These are phyloP conservation scores for Apostichopus japonicus DNA, from an alignment of 35 echinoderm and acorn worm species.

Conservation along the genomic window DNA sequence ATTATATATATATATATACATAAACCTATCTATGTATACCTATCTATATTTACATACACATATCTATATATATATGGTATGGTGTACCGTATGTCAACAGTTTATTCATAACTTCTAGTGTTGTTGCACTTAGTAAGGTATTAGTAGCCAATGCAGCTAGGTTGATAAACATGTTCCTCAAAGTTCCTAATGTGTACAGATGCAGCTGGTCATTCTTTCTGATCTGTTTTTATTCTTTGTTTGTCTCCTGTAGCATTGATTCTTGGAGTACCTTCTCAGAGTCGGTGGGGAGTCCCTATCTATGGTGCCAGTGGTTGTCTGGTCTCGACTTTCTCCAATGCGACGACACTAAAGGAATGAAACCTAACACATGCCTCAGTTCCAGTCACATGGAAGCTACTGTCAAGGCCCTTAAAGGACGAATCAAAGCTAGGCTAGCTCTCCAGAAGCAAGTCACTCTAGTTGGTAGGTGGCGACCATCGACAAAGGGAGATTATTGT, in stretches of 20 bases:
- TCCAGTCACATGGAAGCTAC: constrained; percentile 95
- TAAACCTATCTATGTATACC: no score
- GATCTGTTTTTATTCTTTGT: neutral
- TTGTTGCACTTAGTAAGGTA: no score
- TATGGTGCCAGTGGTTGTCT: constrained; percentile 88
- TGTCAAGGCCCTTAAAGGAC: constrained; percentile 70
- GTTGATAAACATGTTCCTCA: no score
- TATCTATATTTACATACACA: no score
- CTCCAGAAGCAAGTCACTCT: constrained; percentile 77
- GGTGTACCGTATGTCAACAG: no score
- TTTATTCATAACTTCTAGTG: no score
- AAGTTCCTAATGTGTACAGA: no score
- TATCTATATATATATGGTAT: no score
- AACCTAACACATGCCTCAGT: constrained; percentile 65
- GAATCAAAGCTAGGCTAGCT: constrained; percentile 82
- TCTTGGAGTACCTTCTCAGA: constrained; percentile 31
- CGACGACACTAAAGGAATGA: constrained; percentile 37
- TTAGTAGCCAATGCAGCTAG: no score
- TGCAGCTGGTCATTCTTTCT: neutral
- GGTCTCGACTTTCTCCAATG: constrained; percentile 87
- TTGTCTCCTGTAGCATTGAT: neutral
- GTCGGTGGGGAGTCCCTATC: constrained; percentile 75
- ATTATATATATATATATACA: no score
- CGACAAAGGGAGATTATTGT: no score
- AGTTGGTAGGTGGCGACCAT: constrained; percentile 60